These are phyloP conservation scores for Ochotona princeps DNA, from an alignment of 2,113 vertebrate species.

Conservation along the genomic window DNA sequence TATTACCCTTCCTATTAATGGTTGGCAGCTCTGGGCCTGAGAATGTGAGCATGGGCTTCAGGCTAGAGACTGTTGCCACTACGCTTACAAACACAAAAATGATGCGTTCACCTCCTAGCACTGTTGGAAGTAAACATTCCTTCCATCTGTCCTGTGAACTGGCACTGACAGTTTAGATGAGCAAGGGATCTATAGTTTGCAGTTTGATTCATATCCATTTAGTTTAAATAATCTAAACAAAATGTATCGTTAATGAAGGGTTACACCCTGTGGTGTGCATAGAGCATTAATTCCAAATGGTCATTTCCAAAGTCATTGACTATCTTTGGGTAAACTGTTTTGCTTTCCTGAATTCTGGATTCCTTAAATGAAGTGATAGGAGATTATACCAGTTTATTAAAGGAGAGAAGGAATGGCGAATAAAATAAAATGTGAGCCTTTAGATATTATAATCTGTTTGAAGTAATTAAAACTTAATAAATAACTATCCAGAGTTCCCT, in stretches of 20 bases:
- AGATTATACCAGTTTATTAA: neutral
- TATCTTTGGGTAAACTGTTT: neutral
- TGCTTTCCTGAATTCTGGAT: neutral
- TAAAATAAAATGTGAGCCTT: neutral
- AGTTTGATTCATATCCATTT: constrained; percentile 20
- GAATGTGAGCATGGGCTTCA: constrained; percentile 55
- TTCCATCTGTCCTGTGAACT: constrained; percentile 85
- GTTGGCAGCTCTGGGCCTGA: constrained; percentile 76
- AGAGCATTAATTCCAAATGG: neutral
- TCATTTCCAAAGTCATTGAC: neutral
- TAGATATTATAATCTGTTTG: neutral
- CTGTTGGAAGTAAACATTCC: constrained; percentile 77
- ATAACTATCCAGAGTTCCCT: neutral
- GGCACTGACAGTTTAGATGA: constrained; percentile 74
- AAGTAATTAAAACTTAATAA: neutral
- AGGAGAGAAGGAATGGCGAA: neutral
- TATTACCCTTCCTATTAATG: constrained; percentile 79
- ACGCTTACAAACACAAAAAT: constrained; percentile 79
- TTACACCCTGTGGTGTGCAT: neutral
- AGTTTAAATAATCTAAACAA: constrained; percentile 26
- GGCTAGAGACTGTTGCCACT: constrained; percentile 70
- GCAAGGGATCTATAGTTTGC: constrained; percentile 65
- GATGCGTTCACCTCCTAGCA: constrained; percentile 65
- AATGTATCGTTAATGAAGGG: neutral
- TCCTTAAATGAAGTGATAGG: neutral